Evolutionary conservation across 1,140 invertebrate species (phyloP), one percentile per base, ranked within the genome.

Genomic region (Episyrphus balteatus): DNA sequence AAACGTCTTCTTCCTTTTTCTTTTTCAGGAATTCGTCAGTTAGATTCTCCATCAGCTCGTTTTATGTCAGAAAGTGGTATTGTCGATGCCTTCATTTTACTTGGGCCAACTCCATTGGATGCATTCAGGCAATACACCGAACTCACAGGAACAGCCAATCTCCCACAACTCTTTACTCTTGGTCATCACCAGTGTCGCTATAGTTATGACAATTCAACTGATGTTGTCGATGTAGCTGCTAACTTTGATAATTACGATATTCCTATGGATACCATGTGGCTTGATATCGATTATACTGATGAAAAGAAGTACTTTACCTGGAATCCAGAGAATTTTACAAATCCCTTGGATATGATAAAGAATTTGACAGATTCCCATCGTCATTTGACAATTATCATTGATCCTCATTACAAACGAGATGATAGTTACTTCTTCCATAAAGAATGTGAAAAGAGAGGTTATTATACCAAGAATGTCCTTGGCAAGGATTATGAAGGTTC

Each of bases 261-360:
- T 50, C 96, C 97, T 2, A 77, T 91, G 69, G 97, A 99, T 73
- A 84, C 87, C 2, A 83, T 99, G 57, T 99, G 97, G 97, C 74
- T 99, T 13, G 97, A 99, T 70, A 98, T 99, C 66, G 97, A 99
- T 69, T 93, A 99, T 62, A 98, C 97, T 0, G 89, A 98, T 71
- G 81, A 79, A 33, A 98, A 98, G 71, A 93, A 89, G 62, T 98
- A 98, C 66, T 98, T 99, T 62, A 98, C 93, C 0, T 98, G 94
- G 94, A 93, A 98, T 68, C 63, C 73, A 0, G 75, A 83, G 32
- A 95, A 93, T 66, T 99, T 99, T 66, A 70, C 86, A 0, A 74
- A 89, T 61, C 88, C 95, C 0, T 57, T 82, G 18, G 83, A 86
- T 33, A 98, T 99, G 95, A 78, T 96, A 2, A 79, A 84, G 31